A percentile compares a stretch with the other conserved stretches of the same genome.
phyloP scores from a whole-genome alignment of 35 echinoderm and acorn worm species.

The Apostichopus parvimensis region DNA sequence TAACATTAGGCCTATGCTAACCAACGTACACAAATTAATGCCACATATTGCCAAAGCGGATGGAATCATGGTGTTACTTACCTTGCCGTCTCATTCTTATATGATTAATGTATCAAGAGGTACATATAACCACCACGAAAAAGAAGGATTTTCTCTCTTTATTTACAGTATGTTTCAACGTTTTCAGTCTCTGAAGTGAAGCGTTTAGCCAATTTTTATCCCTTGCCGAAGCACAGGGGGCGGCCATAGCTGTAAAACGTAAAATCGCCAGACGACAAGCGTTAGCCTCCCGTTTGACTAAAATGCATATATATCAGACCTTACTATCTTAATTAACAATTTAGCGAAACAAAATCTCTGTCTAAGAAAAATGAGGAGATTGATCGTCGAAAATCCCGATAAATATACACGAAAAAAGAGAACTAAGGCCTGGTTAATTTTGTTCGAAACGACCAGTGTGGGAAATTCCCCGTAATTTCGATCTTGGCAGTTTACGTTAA shows the following conservation, averaged over 20 bases:
- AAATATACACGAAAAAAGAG: background rate
- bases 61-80: background rate
- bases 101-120: background rate
- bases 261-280: conserved; percentile 33
- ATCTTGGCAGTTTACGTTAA: background rate
- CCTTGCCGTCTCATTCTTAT: conserved; percentile 44
- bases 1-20: too few species aligned
- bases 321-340: background rate
- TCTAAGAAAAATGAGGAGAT: background rate
- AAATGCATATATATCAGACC: background rate
- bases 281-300: background rate
- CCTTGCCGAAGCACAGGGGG: conserved; percentile 41
- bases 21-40: too few species aligned
- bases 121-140: background rate
- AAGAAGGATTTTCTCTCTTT: background rate
- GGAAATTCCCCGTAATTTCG: conserved; percentile 16
- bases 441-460: background rate
- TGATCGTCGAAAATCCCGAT: background rate
- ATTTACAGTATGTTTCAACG: background rate
- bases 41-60: background rate
- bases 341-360: background rate
- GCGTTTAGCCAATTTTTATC: conserved; percentile 36
- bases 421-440: background rate
- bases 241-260: conserved; percentile 11
- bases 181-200: conserved; percentile 27